Evolutionary conservation across 2,888 invertebrate species (phyloP), one percentile per base, ranked within the genome.

Genomic region (Gymnosoma rotundatum): DNA sequence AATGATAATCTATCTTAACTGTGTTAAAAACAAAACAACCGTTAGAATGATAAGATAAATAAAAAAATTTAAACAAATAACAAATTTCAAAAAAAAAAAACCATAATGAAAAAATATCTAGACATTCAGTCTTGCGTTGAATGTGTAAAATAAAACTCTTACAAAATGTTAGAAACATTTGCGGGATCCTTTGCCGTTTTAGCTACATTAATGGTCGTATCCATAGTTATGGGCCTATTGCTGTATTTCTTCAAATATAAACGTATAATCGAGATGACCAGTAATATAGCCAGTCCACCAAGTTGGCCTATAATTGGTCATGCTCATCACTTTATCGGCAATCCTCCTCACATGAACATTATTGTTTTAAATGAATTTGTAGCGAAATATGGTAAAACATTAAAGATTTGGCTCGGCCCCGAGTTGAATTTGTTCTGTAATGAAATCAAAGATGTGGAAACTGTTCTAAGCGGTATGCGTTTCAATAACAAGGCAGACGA

Each of bases 401-500:
- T 90, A 0, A 91, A 90, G 73, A 45, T 92, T 1, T 92, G 92
- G 92, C 67, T 92, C 45, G 92, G 92, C 0, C 86, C 89, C 0
- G 90, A 91, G 85, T 87, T 92, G 0, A 91, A 91, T 81, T 80
- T 92, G 12, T 1, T 92, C 0, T 88, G 89, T 73, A 45, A 8
- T 21, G 87, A 91, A 85, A 87, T 91, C 9, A 89, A 90, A 63
- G 89, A 90, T 87, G 83, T 90, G 1, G 92, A 92, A 82, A 79
- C 87, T 1, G 73, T 92, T 0, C 78, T 92, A 42, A 83, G 87
- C 52, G 88, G 88, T 5, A 93, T 94, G 50, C 88, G 87, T 0
- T 90, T 91, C 64, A 91, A 89, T 73, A 93, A 94, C 56, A 95
- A 95, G 90, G 93, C 93, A 1, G 89, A 88, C 38, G 93, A 93